Percentiles rank a stretch among this genome's conserved stretches.
These are phyloP conservation scores for Camponotus floridanus DNA, from an alignment of 1,140 invertebrate species.

Conservation along the genomic window DNA sequence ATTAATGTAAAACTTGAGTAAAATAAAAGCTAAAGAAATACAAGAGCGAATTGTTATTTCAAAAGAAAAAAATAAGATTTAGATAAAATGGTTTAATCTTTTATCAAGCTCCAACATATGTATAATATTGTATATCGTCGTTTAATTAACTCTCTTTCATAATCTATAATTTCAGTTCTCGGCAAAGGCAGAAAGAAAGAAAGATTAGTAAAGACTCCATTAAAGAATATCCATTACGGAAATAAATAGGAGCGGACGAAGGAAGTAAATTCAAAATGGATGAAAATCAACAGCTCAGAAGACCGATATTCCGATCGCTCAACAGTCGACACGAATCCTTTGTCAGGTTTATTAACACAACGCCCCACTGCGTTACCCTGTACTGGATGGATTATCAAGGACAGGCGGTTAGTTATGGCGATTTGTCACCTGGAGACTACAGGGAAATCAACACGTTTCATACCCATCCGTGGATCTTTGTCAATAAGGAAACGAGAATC, in stretches of 20 bases:
- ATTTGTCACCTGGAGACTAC: conserved; percentile 85
- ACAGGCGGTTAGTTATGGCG: conserved; percentile 86
- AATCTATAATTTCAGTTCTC: conserved; percentile 56
- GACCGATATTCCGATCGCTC: conserved; percentile 81
- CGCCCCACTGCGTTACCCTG: conserved; percentile 88
- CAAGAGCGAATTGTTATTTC: conserved; percentile 2
- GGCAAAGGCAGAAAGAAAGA: conserved; percentile 16
- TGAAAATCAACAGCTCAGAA: conserved; percentile 41
- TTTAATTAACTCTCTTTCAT: conserved; percentile 54
- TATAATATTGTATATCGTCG: not conserved
- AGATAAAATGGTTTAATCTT: conserved; percentile 18
- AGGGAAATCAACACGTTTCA: conserved; percentile 90
- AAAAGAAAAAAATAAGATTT: not conserved
- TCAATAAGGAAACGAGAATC: conserved; percentile 88
- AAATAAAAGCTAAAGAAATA: not conserved
- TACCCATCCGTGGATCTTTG: conserved; percentile 91
- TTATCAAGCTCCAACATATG: not conserved
- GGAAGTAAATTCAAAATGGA: conserved; percentile 45
- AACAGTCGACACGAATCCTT: conserved; percentile 86
- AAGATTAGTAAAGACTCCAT: conserved; percentile 46
- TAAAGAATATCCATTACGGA: conserved; percentile 67
- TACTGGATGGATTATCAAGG: conserved; percentile 93
- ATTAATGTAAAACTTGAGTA: not conserved
- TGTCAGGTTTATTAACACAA: conserved; percentile 90
- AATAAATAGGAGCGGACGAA: conserved; percentile 38